Conservation (phyloP, 2,113 vertebrate species). For the Agelaius phoeniceus region DNA sequence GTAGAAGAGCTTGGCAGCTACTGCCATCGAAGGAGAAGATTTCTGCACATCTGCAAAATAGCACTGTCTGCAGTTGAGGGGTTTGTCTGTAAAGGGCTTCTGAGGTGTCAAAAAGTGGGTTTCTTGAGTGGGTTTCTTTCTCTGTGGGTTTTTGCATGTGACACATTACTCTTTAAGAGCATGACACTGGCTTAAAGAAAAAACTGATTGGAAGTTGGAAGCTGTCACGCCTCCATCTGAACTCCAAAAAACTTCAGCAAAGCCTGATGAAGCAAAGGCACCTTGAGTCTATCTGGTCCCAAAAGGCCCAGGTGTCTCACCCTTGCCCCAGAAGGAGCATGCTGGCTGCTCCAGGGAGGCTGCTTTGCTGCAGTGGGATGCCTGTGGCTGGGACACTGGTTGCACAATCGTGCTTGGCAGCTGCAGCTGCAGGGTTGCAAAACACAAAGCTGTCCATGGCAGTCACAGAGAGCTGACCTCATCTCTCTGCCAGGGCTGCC, state of each 20-base stretch:
- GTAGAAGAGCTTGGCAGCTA: not conserved
- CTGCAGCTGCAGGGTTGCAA: not conserved
- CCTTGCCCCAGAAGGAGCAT: not conserved
- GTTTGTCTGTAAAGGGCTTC: not conserved
- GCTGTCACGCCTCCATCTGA: not conserved
- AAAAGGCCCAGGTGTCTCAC: not conserved
- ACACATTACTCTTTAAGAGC: not conserved
- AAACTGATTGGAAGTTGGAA: not conserved
- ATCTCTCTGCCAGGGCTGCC: not conserved
- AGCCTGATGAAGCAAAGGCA: not conserved
- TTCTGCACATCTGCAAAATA: not conserved
- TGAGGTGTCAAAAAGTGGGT: not conserved
- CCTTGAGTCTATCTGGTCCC: rapidly evolving
- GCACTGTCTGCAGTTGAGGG: not conserved
- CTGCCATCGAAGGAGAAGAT: not conserved
- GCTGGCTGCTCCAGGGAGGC: not conserved
- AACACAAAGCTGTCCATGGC: not conserved
- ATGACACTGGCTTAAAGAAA: not conserved
- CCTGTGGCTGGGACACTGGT: not conserved
- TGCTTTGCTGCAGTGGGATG: not conserved
- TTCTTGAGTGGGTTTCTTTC: not conserved
- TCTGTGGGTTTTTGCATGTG: not conserved
- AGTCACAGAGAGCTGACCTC: not conserved
- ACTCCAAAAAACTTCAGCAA: not conserved
- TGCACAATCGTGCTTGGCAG: not conserved